Base-by-base conservation (phyloP, 2,888 invertebrate genomes). In the Seira musarum region DNA sequence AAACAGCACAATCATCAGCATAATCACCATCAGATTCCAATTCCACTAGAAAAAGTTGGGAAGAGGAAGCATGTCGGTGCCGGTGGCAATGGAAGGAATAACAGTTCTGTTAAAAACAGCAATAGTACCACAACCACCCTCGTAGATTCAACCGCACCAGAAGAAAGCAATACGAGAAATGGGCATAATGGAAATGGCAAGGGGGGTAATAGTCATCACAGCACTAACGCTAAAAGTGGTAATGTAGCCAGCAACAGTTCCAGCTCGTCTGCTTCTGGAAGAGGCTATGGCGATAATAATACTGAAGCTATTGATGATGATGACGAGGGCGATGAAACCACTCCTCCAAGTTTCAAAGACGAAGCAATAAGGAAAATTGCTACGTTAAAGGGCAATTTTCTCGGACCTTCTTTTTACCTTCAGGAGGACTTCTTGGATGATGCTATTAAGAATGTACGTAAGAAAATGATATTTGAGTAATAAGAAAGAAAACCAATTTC, bases 311-410 rank as follows among this genome's bases (percentile, higher is more conserved):
- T 40, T 40, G 40, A 40, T 40, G 40, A 40, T 40, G 40, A 40
- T 13, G 40, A 13, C 40, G 40, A 40, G 40, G 40, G 13, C 13
- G 40, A 40, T 8, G 40, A 40, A 40, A 40, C 40, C 40, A 5
- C 40, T 40, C 40, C 60, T 40, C 15, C 61, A 75, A 89, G 89
- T 35, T 68, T 64, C 10, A 88, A 89, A 82, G 88, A 88, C 17
- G 88, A 88, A 80, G 90, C 90, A 17, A 87, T 90, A 83, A 87
- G 89, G 60, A 89, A 90, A 84, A 87, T 90, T 77, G 87, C 88
- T 64, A 88, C 88, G 17, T 87, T 91, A 84, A 88, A 88, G 77
- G 90, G 85, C 60, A 85, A 85, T 82, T 85, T 87, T 61, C 77
- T 87, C 2, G 84, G 85, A 40, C 85, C 86, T 35, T 68, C 77